A percentile compares a stretch with the other conserved stretches of the same genome.
Evolutionary conservation across 2,797 vertebrate species (phyloP).

Genomic region (Sphenodon punctatus): DNA sequence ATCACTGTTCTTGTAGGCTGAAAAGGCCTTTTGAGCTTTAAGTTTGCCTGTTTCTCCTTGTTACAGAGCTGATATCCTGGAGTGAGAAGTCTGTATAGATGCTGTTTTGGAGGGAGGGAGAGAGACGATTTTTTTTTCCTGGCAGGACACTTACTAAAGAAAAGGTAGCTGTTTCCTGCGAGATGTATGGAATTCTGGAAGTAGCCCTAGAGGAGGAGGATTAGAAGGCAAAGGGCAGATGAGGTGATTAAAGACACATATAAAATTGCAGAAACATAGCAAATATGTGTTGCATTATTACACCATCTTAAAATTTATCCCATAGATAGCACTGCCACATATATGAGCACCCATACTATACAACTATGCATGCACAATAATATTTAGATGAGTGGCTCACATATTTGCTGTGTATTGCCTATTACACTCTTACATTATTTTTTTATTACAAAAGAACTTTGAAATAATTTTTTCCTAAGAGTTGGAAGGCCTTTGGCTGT

Average conservation of each 20-base stretch:
- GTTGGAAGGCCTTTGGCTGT: slow-evolving; percentile 32
- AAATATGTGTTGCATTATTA: slow-evolving; percentile 22
- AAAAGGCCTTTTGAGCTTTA: not conserved
- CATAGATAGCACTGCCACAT: not conserved
- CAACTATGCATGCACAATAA: not conserved
- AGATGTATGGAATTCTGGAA: slow-evolving; percentile 12
- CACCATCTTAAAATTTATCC: not conserved
- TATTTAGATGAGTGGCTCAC: not conserved
- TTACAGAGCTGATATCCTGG: not conserved
- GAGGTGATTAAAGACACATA: slow-evolving; percentile 26
- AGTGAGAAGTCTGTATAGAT: not conserved
- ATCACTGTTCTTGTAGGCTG: not conserved
- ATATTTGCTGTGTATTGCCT: not conserved
- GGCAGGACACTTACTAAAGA: not conserved
- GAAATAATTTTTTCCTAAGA: not conserved
- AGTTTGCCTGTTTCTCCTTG: not conserved
- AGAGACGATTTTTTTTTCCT: not conserved
- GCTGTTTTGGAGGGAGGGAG: not conserved
- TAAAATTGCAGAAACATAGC: slow-evolving; percentile 41
- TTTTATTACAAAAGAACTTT: slow-evolving; percentile 12
- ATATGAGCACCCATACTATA: not conserved
- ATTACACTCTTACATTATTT: not conserved
- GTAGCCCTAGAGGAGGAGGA: slow-evolving; percentile 19
- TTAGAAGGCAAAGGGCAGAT: slow-evolving; percentile 25
- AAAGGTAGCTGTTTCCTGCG: slow-evolving; percentile 29